Evolutionary conservation across 2,113 vertebrate species (phyloP).

Genomic region (Phocoena phocoena): DNA sequence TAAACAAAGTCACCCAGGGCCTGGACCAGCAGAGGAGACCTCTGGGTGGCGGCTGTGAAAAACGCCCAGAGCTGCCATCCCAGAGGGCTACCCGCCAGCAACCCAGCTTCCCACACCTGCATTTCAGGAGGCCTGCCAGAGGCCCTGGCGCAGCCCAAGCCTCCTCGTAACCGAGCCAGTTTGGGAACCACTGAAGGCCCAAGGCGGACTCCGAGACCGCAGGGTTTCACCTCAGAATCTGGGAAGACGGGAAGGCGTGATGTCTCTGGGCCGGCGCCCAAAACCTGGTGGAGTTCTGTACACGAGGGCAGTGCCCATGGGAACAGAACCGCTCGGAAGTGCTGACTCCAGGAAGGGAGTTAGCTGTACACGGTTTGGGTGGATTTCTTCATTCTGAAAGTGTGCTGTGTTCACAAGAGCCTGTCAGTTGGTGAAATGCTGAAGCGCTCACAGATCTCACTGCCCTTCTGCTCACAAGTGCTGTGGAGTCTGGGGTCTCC

Average conservation of each 20-base stretch:
- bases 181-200: neutral
- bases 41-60: neutral
- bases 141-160: fast-evolving
- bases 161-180: neutral
- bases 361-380: neutral
- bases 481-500: neutral
- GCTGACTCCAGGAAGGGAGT: neutral
- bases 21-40: neutral
- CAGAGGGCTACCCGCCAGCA: neutral
- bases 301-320: neutral
- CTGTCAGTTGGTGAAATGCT: neutral
- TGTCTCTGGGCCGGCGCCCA: neutral
- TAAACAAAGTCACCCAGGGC: neutral
- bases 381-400: neutral
- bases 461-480: neutral
- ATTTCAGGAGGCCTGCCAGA: neutral
- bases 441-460: neutral
- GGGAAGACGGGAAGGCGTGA: neutral
- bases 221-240: neutral
- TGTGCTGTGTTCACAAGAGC: neutral
- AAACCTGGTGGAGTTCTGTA: neutral
- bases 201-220: neutral
- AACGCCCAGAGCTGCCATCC: neutral
- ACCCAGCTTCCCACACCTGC: neutral
- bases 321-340: neutral